A percentile compares a stretch with the other conserved stretches of the same genome.
phyloP scores from a whole-genome alignment of 2,888 invertebrate genomes.

The Drosophila peninsularis region DNA sequence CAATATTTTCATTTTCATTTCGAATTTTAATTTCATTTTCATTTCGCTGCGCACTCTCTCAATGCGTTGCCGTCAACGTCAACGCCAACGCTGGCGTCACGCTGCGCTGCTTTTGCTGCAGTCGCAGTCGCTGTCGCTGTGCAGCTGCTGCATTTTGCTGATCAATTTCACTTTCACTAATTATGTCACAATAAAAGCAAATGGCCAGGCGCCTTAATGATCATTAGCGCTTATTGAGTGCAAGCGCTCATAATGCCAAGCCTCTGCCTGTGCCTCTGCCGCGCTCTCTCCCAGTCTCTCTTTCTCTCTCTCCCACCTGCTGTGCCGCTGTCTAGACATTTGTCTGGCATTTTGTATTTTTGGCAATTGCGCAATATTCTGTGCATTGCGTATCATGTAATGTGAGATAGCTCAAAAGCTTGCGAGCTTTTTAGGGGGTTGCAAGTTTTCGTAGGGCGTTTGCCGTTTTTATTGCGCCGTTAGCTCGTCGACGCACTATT shows the following conservation, averaged over 20 bases:
- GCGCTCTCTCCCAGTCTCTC: neutral
- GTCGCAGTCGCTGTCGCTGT: neutral
- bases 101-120: constrained; percentile 47
- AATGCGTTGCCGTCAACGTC: constrained; percentile 2
- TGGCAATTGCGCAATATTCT: constrained; percentile 67
- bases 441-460: constrained; percentile 34
- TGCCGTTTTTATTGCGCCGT: constrained; percentile 14
- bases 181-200: constrained; percentile 77
- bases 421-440: constrained; percentile 47
- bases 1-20: constrained; percentile 79
- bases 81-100: constrained; percentile 27
- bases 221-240: constrained; percentile 29
- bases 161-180: constrained; percentile 81
- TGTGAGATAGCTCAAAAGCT: constrained; percentile 15
- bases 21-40: constrained; percentile 76
- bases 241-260: constrained; percentile 14
- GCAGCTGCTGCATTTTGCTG: constrained; percentile 34
- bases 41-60: constrained; percentile 56
- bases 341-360: constrained; percentile 34
- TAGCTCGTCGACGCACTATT: constrained; percentile 40
- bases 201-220: constrained; percentile 36
- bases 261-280: neutral
- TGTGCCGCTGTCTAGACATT: constrained; percentile 39
- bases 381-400: constrained; percentile 37
- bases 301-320: constrained; percentile 1